Percentiles rank a stretch among this genome's conserved stretches.
These are phyloP conservation scores for Oceanodroma tethys DNA, from an alignment of 2,113 vertebrate species.

Conservation along the genomic window DNA sequence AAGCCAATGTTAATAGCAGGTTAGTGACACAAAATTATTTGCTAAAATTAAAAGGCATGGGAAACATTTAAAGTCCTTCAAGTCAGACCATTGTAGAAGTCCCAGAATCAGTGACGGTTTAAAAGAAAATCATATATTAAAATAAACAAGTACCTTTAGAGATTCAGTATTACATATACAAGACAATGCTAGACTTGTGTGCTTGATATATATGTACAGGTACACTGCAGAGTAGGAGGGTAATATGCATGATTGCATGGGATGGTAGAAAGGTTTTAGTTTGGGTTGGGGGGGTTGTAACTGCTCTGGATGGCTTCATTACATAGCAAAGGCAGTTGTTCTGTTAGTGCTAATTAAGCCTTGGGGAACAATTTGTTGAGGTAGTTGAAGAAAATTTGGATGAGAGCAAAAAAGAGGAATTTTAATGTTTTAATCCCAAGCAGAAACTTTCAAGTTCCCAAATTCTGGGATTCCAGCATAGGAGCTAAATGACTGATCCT, in stretches of 20 bases:
- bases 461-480: neutral
- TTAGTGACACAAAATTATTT: neutral
- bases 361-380: neutral
- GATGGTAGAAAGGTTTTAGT: neutral
- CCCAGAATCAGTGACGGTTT: neutral
- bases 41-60: neutral
- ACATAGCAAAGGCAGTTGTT: neutral
- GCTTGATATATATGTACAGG: neutral
- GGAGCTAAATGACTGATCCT: neutral
- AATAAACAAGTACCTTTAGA: neutral
- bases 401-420: neutral
- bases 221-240: neutral
- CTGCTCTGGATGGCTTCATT: neutral
- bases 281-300: neutral
- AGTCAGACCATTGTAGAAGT: neutral
- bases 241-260: neutral
- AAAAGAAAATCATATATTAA: neutral
- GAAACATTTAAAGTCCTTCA: neutral
- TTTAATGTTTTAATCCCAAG: neutral
- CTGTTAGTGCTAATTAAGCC: constrained; percentile 19
- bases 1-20: neutral
- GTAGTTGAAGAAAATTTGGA: neutral
- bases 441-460: neutral
- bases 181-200: neutral
- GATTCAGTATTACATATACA: neutral